phyloP scores from a whole-genome alignment of 2,888 invertebrate genomes.

The Tholera decimalis region DNA sequence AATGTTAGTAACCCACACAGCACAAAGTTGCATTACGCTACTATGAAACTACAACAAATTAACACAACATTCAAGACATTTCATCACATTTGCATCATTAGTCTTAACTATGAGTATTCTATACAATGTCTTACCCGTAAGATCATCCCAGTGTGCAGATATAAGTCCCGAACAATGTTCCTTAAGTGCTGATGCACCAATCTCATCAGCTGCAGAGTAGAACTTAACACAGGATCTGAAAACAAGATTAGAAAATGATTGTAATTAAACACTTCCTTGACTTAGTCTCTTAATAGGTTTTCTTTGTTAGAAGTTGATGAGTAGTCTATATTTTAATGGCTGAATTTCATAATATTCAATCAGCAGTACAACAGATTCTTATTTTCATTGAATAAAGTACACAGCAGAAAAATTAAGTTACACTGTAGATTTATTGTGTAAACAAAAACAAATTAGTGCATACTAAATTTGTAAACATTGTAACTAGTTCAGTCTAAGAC shows the following conservation, averaged over 20 bases:
- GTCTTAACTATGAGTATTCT: background rate
- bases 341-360: background rate
- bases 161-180: conserved; percentile 98
- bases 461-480: no score
- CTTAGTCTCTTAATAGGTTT: background rate
- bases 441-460: conserved; percentile 10
- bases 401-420: conserved; percentile 5
- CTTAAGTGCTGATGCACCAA: conserved; percentile 95
- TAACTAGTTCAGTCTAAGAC: no score
- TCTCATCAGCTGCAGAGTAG: conserved; percentile 98
- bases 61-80: background rate
- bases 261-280: background rate
- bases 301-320: background rate
- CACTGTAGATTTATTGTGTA: background rate
- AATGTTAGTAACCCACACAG: background rate
- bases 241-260: conserved; percentile 15
- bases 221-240: conserved; percentile 95
- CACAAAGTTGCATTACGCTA: conserved; percentile 10
- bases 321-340: background rate
- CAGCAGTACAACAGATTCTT: background rate
- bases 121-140: conserved; percentile 86
- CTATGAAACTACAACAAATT: conserved; percentile 14
- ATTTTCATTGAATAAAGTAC: background rate
- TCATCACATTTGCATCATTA: background rate
- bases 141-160: conserved; percentile 97